Percentiles rank a stretch among this genome's conserved stretches.
Evolutionary conservation across 2,888 invertebrate species (phyloP).

Genomic region (Vanessa cardui): DNA sequence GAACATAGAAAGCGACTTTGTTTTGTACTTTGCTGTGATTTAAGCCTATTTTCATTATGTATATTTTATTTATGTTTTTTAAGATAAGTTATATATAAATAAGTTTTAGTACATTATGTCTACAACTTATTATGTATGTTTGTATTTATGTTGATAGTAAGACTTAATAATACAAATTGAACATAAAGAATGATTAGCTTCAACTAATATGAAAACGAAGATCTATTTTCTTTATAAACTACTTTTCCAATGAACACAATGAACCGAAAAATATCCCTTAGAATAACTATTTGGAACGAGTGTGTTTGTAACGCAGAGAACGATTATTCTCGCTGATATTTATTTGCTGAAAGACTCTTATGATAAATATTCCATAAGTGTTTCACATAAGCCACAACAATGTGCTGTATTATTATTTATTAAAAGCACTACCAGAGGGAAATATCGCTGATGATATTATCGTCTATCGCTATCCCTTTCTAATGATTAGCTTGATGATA

Average conservation of each 20-base stretch:
- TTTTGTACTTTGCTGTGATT: too few species aligned
- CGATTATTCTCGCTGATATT: constrained; percentile 16
- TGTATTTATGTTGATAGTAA: neutral
- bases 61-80: too few species aligned
- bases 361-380: constrained; percentile 17
- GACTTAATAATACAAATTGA: neutral
- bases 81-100: too few species aligned
- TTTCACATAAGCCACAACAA: constrained; percentile 16
- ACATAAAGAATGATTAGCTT: neutral
- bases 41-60: too few species aligned
- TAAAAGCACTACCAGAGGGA: too few species aligned
- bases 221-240: neutral
- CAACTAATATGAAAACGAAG: neutral
- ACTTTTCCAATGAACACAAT: neutral
- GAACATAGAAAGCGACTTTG: too few species aligned
- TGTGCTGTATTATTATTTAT: neutral
- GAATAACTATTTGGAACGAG: constrained; percentile 3
- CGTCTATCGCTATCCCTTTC: too few species aligned
- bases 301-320: constrained; percentile 7
- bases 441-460: too few species aligned
- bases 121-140: too few species aligned
- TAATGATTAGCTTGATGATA: too few species aligned
- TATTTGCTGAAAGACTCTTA: constrained; percentile 13
- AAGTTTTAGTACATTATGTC: too few species aligned
- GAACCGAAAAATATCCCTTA: neutral